Conservation (phyloP, 2,113 vertebrate species). For the Lamprotornis superbus region DNA sequence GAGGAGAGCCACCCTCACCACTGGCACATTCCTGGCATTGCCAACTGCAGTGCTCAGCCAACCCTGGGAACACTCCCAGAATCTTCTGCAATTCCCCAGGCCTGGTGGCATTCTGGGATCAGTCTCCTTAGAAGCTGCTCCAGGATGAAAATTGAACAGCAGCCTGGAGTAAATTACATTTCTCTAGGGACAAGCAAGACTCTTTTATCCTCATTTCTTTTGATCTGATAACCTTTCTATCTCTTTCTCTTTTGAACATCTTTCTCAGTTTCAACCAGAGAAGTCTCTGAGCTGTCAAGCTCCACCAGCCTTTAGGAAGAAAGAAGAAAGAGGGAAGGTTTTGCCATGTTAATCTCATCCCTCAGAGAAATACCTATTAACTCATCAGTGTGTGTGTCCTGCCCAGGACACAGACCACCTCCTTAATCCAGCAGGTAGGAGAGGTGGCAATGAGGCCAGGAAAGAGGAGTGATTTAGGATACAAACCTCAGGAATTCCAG, state of each 20-base stretch:
- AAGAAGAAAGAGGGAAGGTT: neutral
- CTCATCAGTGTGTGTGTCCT: neutral
- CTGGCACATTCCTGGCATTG: neutral
- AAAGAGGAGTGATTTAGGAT: neutral
- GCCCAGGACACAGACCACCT: neutral
- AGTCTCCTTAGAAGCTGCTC: neutral
- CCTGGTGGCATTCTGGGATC: neutral
- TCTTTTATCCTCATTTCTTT: neutral
- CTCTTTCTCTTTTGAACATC: neutral
- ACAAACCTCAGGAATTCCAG: neutral
- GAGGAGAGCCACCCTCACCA: neutral
- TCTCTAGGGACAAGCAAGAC: neutral
- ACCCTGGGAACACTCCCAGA: neutral
- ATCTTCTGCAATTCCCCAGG: neutral
- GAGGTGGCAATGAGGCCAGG: neutral
- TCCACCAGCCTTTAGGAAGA: neutral
- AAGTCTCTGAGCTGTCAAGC: neutral
- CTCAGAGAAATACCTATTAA: neutral
- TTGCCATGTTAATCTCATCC: neutral
- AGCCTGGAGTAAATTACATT: neutral
- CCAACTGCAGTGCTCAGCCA: neutral
- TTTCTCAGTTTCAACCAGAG: neutral
- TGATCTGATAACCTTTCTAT: neutral
- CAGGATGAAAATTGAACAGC: neutral
- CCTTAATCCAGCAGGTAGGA: neutral